Evolutionary conservation across 2,113 vertebrate genomes (phyloP).

Genomic region (Apeltes quadracus): DNA sequence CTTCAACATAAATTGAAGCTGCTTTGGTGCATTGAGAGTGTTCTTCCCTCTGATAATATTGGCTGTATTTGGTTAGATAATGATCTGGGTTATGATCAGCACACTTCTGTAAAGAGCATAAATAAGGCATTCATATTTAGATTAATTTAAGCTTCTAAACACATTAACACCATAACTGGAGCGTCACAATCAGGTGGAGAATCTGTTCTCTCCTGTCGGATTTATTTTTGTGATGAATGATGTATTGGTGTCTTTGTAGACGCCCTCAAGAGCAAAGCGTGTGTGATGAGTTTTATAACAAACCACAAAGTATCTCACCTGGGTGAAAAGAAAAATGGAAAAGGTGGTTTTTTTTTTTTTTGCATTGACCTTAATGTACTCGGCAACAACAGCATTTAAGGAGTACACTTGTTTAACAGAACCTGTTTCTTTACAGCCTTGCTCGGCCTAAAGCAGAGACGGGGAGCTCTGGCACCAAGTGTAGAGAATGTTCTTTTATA

Average conservation of each 20-base stretch:
- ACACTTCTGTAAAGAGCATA: slow-evolving; percentile 2
- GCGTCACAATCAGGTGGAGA: neutral
- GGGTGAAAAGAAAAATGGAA: neutral
- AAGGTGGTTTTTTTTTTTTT: neutral
- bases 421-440: slow-evolving; percentile 15
- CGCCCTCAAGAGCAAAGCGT: neutral
- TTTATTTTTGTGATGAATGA: neutral
- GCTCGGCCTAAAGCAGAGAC: slow-evolving; percentile 6
- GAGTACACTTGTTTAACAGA: neutral
- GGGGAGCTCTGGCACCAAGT: neutral
- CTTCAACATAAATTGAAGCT: too few species aligned
- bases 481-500: slow-evolving; percentile 7
- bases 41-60: neutral
- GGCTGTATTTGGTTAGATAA: neutral
- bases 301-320: neutral
- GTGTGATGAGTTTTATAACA: neutral
- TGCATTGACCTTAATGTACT: neutral
- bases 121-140: slow-evolving; percentile 8
- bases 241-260: neutral
- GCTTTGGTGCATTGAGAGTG: neutral
- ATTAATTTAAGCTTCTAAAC: neutral
- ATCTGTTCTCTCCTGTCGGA: neutral
- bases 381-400: neutral
- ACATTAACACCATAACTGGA: neutral
- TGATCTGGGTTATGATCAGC: neutral